Conservation (phyloP, 2,113 vertebrate genomes). For the Phylloscopus trochilus region DNA sequence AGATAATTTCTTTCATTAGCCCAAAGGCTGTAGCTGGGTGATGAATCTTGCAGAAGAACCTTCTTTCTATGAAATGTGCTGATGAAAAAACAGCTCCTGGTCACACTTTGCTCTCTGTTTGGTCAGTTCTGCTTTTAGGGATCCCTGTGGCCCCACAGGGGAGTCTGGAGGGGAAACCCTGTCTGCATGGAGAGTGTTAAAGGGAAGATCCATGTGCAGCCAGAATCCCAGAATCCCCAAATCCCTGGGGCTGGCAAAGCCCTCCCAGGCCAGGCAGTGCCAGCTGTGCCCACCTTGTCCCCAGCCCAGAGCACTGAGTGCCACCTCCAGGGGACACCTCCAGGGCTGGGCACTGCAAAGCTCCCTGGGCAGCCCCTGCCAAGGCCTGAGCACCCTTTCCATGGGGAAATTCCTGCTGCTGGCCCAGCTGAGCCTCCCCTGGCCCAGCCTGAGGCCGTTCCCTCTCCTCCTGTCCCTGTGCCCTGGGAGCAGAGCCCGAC, state of each 20-base stretch:
- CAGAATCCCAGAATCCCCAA: rapidly evolving
- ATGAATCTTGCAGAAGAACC: not conserved
- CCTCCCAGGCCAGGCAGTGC: not conserved
- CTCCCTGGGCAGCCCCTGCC: not conserved
- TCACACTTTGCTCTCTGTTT: not conserved
- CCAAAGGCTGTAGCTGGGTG: not conserved
- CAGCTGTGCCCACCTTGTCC: not conserved
- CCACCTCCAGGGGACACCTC: too few relatives aligned
- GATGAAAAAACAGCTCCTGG: not conserved
- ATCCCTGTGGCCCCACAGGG: not conserved
- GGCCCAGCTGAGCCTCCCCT: not conserved
- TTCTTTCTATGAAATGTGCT: not conserved
- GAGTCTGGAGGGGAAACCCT: not conserved
- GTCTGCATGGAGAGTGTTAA: not conserved
- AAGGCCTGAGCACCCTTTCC: not conserved
- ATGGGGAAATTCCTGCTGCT: not conserved
- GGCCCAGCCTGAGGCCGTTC: not conserved
- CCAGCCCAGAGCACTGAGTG: not conserved
- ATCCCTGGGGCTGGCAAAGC: not conserved
- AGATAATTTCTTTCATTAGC: not conserved
- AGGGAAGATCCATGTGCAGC: not conserved
- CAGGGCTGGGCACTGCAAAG: too few relatives aligned
- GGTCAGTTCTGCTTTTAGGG: not conserved
- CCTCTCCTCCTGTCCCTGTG: not conserved
- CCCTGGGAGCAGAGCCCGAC: not conserved